These are phyloP conservation scores for Gouania willdenowi DNA, from an alignment of 2,797 vertebrate species.

Conservation along the genomic window DNA sequence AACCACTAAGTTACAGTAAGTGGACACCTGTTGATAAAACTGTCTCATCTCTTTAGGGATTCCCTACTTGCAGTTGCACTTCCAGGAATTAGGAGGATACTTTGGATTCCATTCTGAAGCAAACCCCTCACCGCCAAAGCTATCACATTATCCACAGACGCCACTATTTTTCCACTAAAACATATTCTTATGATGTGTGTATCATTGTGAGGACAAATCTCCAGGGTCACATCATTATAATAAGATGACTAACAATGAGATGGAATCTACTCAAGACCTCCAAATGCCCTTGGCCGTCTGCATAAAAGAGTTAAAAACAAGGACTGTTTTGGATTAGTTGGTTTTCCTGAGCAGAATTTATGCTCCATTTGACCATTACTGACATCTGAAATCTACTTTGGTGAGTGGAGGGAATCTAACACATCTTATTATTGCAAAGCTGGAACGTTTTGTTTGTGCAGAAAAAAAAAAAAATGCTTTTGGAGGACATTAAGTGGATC, in stretches of 20 bases:
- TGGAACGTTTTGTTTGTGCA: background rate
- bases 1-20: too few relatives aligned
- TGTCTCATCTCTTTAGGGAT: too few relatives aligned
- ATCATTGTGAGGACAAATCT: background rate
- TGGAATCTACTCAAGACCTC: background rate
- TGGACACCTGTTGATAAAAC: too few relatives aligned
- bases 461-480: too few relatives aligned
- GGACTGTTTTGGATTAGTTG: background rate
- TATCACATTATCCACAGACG: too few relatives aligned
- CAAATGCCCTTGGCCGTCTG: background rate
- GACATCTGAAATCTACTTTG: background rate
- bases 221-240: background rate
- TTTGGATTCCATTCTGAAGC: too few relatives aligned
- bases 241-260: background rate
- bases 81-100: too few relatives aligned
- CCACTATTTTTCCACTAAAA: background rate
- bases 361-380: background rate
- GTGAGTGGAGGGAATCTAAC: background rate
- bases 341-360: background rate
- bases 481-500: constrained; percentile 1
- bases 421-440: background rate
- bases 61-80: too few relatives aligned
- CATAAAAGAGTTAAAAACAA: background rate
- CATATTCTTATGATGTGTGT: background rate
- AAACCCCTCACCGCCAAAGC: too few relatives aligned